These are phyloP conservation scores for Epistrophella euchroma DNA, from an alignment of 2,888 invertebrate species.

Conservation along the genomic window DNA sequence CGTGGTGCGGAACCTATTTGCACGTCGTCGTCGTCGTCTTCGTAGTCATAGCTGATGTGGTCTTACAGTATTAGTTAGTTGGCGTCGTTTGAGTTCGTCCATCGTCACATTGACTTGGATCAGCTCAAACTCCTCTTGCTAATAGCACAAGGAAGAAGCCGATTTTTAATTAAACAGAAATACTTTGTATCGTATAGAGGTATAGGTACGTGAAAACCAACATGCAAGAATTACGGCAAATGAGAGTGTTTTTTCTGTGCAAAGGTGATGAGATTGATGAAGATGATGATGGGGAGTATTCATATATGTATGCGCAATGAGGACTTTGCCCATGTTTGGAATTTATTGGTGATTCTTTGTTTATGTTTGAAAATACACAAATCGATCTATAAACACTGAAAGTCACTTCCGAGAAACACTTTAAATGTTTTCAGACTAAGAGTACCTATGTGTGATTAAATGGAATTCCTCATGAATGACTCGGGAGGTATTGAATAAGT, in stretches of 20 bases:
- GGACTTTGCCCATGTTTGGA: slow-evolving; percentile 46
- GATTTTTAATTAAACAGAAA: slow-evolving; percentile 63
- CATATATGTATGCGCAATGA: neutral
- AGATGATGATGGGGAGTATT: neutral
- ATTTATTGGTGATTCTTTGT: slow-evolving; percentile 68
- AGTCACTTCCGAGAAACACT: slow-evolving; percentile 71
- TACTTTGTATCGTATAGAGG: slow-evolving; percentile 50
- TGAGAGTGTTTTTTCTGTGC: slow-evolving; percentile 23
- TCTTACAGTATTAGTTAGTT: neutral
- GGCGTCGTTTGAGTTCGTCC: neutral
- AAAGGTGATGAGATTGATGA: slow-evolving; percentile 40
- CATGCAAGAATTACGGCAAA: slow-evolving; percentile 32
- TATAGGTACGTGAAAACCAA: neutral
- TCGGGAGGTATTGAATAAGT: neutral
- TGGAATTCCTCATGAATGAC: slow-evolving; percentile 31
- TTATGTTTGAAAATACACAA: slow-evolving; percentile 62
- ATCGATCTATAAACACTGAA: slow-evolving; percentile 70
- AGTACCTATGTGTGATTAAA: neutral
- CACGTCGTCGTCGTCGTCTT: slow-evolving; percentile 41
- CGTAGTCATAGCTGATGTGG: neutral
- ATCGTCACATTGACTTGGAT: slow-evolving; percentile 12
- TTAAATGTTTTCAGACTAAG: slow-evolving; percentile 18
- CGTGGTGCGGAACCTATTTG: slow-evolving; percentile 74
- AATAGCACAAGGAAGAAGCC: slow-evolving; percentile 33
- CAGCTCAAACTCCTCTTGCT: slow-evolving; percentile 27